Base-by-base conservation (phyloP, 2,888 invertebrate genomes). In the Sericinus montela region DNA sequence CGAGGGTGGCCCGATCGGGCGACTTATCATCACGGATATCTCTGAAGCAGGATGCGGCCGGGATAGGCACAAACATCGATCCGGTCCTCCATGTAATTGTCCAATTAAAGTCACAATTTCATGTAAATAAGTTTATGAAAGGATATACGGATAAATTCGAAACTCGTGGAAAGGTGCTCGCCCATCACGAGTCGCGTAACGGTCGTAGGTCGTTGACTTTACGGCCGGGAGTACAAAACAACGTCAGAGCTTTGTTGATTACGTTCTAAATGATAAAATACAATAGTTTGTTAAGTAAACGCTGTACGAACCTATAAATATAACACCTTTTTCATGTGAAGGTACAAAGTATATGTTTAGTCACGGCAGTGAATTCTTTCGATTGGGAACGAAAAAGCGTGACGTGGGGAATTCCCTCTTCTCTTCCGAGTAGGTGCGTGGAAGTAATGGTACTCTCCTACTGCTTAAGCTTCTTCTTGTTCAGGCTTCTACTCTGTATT, bases 31-130 rank as follows among this genome's bases (percentile, higher is more conserved):
- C 57, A 65, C 55, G 58, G 61, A 75, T 80, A 84, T 84, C 82
- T 80, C 61, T n/a, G 61, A 74, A 61, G 70, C 79, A 79, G 79
- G 80, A 81, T 75, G 80, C 67, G 76, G 75, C 67, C 65, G 71
- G 65, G 69, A 76, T 79, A 80, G 76, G 75, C 75, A 69, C 70
- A 69, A 62, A 69, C 63, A 62, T 60, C 61, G 57, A 66, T 60
- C 51, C 66, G 77, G 75, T 72, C 69, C 74, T 75, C 73, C 78
- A 69, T 80, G 80, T 86, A 85, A 87, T 86, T 81, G 84, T 78
- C 85, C 82, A 86, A 86, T 87, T 87, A 84, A 79, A 79, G 68
- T 66, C 72, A 72, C 67, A 79, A 79, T 82, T 83, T 78, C 79
- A 85, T 85, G 81, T 76, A 81, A 85, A 86, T 84, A 74, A 45